Conservation (phyloP, 1,140 invertebrate species). For the Sitophilus oryzae region DNA sequence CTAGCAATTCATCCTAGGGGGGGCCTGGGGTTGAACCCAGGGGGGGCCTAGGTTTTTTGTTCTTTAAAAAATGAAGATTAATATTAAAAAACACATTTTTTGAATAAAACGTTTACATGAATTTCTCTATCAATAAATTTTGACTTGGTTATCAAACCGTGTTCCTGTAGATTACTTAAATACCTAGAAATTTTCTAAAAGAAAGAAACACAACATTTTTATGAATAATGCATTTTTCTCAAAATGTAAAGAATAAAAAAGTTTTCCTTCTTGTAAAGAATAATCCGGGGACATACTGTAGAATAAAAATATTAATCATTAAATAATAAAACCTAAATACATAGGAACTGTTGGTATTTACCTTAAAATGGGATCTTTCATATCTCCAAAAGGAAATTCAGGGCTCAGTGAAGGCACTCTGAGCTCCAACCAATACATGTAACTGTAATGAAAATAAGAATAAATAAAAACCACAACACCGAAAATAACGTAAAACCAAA, state of each 20-base stretch:
- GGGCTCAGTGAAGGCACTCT: slow-evolving; percentile 42
- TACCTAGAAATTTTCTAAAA: too few species aligned
- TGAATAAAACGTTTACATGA: too few species aligned
- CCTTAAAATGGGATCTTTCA: slow-evolving; percentile 34
- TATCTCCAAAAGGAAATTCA: slow-evolving; percentile 40
- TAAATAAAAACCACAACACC: too few species aligned
- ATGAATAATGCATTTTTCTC: background rate
- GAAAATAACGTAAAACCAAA: too few species aligned
- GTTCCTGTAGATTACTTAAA: background rate
- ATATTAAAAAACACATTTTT: too few species aligned
- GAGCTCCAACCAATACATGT: slow-evolving; percentile 42
- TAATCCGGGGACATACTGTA: background rate
- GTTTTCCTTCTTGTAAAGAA: background rate
- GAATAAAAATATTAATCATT: background rate
- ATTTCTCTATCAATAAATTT: background rate
- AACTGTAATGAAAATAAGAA: slow-evolving; percentile 32
- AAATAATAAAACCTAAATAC: background rate
- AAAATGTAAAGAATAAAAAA: background rate
- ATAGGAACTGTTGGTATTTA: background rate
- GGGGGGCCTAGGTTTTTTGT: too few species aligned
- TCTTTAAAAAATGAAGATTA: too few species aligned
- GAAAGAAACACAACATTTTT: background rate
- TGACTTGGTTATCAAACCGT: background rate
- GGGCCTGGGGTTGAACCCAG: too few species aligned
- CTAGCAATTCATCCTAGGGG: too few species aligned